Evolutionary conservation across 2,797 vertebrate genomes (phyloP), one percentile per base, ranked within the genome.

Genomic region (Sylvia borin): DNA sequence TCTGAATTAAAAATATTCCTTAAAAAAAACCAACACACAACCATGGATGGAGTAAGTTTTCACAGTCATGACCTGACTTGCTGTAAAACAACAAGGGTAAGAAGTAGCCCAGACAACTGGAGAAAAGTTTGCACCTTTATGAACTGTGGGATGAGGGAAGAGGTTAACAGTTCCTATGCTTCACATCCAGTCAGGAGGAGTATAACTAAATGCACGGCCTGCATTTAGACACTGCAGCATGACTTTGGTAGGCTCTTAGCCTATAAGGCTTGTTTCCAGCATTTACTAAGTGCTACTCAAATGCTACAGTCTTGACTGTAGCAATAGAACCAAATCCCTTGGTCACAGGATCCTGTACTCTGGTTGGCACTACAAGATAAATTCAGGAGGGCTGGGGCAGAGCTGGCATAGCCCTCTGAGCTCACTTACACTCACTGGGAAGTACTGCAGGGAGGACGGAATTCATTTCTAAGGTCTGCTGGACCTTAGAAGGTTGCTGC

Each of bases 1-100:
- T 96, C 61, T 85, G 81, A 96, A 94, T 74, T 43, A 93, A 96
- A 84, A 88, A 79, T 80, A 90, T 24, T 89, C 47, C 86, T 96
- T 31, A 76, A 77, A 82, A 87, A 79, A 83, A 77, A 67, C 3
- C 70, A 84, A 66, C 47, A 70, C 18, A 92, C 95, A 91, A 65
- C 57, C 36, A 92, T 51, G 83, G 91, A 94, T 81, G 94, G 89
- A 90, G 92, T 89, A 96, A 80, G 95, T 97, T 97, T 97, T 96
- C 92, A 91, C 64, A 96, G 84, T 93, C 76, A 45, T 38, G 51
- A 88, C 68, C 57, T 48, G 55, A 91, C 54, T 71, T 88, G 62
- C 75, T 95, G 34, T 94, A 80, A 95, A 92, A 97, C 68, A 93
- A 78, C 60, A 96, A 61, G 25, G 48, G 34, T 54, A 77, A 92